Base-by-base conservation (phyloP, 2,888 invertebrate species). In the Harpalus rufipes region DNA sequence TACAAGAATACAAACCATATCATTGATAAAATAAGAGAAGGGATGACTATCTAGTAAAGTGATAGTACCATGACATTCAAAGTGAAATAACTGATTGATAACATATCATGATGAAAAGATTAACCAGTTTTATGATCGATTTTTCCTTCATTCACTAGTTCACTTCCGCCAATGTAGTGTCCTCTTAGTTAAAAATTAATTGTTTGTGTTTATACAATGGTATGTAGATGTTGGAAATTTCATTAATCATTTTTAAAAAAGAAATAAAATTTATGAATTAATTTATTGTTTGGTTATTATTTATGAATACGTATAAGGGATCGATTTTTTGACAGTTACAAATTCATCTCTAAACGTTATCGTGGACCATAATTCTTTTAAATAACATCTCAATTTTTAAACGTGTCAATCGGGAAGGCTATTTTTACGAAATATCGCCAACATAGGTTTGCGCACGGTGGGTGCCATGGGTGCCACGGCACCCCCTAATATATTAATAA, bases 11-110 rank as follows among this genome's bases (percentile, higher is more conserved):
- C 14, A 59, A 59, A 16, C 0, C 14, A 59, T 59, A 59, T 59
- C 59, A 59, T 14, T 59, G 59, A 59, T 59, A 51, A 51, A 51
- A 51, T 51, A 12, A 51, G 44, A 51, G 44, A 14, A 7, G 68
- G 68, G 51, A 1, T 10, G 32, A 65, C 4, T 14, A 14, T 25
- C 39, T 68, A 12, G 68, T 68, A 74, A 74, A 74, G 72, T 51
- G 41, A 44, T 74, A 74, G 14, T 68, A 68, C 18, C 56, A 76
- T 76, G 76, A 39, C 78, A 78, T 58, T 56, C n/a, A 58, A 58
- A 78, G 58, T 78, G 25, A 25, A 18, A 41, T 58, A 32, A 32
- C 78, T 78, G 78, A 78, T 78, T 78, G 78, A 78, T 78, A 78
- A 78, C 78, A 58, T 78, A 78, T 78, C 78, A 78, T 4, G 32